These are phyloP conservation scores for Crotalus horridus DNA, from an alignment of 2,113 vertebrate genomes.

Conservation along the genomic window DNA sequence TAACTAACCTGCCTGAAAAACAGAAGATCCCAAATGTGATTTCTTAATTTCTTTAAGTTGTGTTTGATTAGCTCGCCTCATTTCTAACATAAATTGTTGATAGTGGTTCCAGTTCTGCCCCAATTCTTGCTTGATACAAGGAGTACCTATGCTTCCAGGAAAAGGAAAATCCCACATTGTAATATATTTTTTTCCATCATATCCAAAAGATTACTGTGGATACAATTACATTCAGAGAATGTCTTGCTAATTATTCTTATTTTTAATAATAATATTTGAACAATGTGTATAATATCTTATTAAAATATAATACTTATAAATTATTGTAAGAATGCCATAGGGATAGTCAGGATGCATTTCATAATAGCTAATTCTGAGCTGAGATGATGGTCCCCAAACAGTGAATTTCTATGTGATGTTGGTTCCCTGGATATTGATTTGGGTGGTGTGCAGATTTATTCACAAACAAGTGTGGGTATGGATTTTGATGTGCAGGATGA, in stretches of 20 bases:
- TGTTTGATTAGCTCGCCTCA: accelerated
- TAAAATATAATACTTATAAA: neutral
- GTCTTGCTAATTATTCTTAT: neutral
- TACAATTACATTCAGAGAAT: neutral
- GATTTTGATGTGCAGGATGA: neutral
- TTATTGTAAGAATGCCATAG: neutral
- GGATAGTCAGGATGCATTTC: neutral
- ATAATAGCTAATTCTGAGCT: neutral
- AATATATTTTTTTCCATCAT: neutral
- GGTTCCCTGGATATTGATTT: neutral
- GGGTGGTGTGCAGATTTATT: neutral
- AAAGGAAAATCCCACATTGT: neutral
- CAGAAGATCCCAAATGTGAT: neutral
- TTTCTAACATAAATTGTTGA: conserved; percentile 18
- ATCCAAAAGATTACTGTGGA: neutral
- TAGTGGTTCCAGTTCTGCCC: neutral
- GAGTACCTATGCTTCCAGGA: accelerated
- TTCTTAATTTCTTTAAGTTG: conserved; percentile 33
- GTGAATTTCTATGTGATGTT: neutral
- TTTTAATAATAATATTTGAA: neutral
- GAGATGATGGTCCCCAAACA: neutral
- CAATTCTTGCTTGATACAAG: neutral
- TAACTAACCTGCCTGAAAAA: conserved; percentile 35
- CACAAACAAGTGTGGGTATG: neutral
- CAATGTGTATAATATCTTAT: neutral